Conservation (phyloP, 2,113 vertebrate genomes). For the Tragelaphus buxtoni region DNA sequence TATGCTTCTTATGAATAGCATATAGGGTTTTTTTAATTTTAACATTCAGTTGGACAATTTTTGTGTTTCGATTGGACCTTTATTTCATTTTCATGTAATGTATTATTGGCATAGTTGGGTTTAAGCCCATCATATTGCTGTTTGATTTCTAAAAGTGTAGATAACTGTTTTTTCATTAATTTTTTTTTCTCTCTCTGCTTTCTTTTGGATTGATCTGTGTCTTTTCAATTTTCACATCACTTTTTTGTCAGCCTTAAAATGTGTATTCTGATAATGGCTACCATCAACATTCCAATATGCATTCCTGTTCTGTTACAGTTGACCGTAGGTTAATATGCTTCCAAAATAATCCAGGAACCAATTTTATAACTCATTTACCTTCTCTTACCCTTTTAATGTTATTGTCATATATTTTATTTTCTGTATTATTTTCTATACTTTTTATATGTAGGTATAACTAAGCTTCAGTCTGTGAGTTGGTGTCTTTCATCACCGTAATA, state of each 20-base stretch:
- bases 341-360: not conserved
- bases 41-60: not conserved
- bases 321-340: not conserved
- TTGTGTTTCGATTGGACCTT: not conserved
- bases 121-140: not conserved
- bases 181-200: not conserved
- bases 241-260: not conserved
- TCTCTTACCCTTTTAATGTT: not conserved
- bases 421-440: not conserved
- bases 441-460: not conserved
- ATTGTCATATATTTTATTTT: not conserved
- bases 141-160: not conserved
- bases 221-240: not conserved
- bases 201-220: not conserved
- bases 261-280: not conserved
- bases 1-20: not conserved
- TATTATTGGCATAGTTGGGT: not conserved
- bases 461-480: not conserved
- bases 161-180: not conserved
- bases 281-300: not conserved
- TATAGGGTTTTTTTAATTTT: not conserved
- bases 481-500: not conserved
- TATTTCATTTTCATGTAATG: not conserved
- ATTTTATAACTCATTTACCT: not conserved
- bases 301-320: not conserved